Conservation (phyloP, 2,113 vertebrate genomes). For the Aramus guarauna region DNA sequence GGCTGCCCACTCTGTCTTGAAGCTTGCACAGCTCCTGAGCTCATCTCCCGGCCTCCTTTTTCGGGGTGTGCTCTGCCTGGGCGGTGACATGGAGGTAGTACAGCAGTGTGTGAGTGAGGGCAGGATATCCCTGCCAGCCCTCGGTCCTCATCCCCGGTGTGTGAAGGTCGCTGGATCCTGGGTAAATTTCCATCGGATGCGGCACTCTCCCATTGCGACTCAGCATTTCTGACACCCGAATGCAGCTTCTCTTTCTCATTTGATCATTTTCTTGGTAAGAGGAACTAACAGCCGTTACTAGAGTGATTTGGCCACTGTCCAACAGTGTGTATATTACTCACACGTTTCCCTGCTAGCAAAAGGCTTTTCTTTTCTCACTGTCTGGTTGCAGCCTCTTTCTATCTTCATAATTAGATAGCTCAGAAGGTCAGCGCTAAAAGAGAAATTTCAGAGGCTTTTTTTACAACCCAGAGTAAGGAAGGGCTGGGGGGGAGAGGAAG, state of each 20-base stretch:
- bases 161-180: conserved; percentile 29
- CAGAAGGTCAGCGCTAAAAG: conserved; percentile 45
- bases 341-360: conserved; percentile 40
- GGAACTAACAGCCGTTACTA: conserved; percentile 47
- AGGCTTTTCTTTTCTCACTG: neutral
- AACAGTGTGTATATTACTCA: conserved; percentile 51
- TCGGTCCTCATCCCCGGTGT: neutral
- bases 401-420: conserved; percentile 34
- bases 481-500: neutral
- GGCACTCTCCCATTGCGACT: conserved; percentile 14
- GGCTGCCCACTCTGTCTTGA: neutral
- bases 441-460: neutral
- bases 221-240: conserved; percentile 46
- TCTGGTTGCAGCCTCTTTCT: conserved; percentile 46
- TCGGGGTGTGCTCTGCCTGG: neutral
- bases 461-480: neutral
- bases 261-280: conserved; percentile 14
- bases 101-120: neutral
- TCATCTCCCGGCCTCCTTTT: neutral
- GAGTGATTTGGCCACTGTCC: conserved; percentile 55
- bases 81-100: neutral
- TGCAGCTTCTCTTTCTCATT: conserved; percentile 40
- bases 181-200: conserved; percentile 63
- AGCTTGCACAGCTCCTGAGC: neutral
- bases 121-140: neutral